A percentile compares a stretch with the other conserved stretches of the same genome.
Evolutionary conservation across 2,797 vertebrate genomes (phyloP).

Genomic region (Cossypha caffra): DNA sequence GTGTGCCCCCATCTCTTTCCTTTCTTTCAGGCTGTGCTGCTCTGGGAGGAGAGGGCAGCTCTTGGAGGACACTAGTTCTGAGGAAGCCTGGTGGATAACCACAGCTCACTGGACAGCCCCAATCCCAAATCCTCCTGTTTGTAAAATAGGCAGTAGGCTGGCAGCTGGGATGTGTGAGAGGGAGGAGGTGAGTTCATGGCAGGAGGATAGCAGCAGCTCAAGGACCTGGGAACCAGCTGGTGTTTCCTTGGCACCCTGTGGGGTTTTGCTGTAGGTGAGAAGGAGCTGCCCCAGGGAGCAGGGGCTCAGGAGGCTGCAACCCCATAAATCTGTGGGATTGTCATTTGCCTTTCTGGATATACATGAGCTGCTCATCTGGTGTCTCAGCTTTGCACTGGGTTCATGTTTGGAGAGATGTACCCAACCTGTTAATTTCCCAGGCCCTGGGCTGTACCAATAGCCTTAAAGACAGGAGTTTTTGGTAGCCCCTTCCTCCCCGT

Average conservation of each 20-base stretch:
- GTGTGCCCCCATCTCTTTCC: neutral
- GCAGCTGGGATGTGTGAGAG: neutral
- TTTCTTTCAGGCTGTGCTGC: conserved; percentile 10
- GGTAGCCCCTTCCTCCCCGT: neutral
- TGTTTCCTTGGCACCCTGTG: neutral
- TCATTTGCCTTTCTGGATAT: neutral
- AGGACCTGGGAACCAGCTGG: neutral
- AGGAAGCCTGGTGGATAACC: neutral
- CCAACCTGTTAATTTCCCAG: neutral
- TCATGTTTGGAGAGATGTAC: neutral
- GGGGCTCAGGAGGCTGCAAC: neutral
- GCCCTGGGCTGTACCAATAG: neutral
- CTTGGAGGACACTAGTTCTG: neutral
- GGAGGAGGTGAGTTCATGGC: neutral
- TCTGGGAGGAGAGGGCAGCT: conserved; percentile 4
- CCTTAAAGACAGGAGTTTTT: neutral
- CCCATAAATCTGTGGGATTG: neutral
- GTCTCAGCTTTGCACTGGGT: neutral
- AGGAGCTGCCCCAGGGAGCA: neutral
- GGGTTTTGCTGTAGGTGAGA: neutral
- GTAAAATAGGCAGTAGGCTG: neutral
- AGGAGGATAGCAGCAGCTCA: neutral
- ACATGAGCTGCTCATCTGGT: neutral
- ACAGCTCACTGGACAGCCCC: neutral
- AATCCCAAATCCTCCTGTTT: neutral